Base-by-base conservation (phyloP, 2,888 invertebrate species). In the Auanema freiburgensis region DNA sequence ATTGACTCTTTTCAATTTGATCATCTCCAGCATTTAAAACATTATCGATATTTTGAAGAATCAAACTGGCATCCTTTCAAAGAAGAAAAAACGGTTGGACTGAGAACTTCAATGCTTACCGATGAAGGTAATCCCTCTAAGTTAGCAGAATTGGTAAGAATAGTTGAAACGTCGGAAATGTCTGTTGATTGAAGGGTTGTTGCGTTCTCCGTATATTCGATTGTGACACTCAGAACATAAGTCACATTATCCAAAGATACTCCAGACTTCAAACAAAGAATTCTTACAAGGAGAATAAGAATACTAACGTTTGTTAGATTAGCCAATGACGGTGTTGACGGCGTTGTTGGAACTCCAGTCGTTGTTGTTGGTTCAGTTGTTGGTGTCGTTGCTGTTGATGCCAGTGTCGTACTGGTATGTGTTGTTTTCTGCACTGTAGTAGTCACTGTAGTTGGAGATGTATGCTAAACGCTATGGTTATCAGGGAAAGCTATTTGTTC, bases 101-200 rank as follows among this genome's bases (percentile, higher is more conserved):
- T n/a, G n/a, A n/a, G n/a, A n/a, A n/a, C n/a, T n/a, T n/a, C n/a
- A n/a, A n/a, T n/a, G 12, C 41, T 42, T 18, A 60, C 60, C 18
- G 53, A 44, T 23, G 53, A 25, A 16, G 49, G 53, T 0, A 60
- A 33, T 5, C 41, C 41, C 2, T 1, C 16, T 6, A 60, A 46
- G 46, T 53, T 60, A 3, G 60, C 54, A 60, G 54, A 54, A 21
- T 60, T 60, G n/a, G 43, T 40, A 21, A 60, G 46, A 54, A 60
- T 60, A 8, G 25, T 24, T 11, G 60, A 53, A 1, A 60, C 55
- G 11, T 60, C 23, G 33, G 53, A 53, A 12, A 60, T 33, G 18
- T 60, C 46, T n/a, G 44, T 55, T 5, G 60, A 11, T 0, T 49
- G 25, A 6, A 60, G 49, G 8, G 49, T 21, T 16, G 41, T 46